A percentile compares a stretch with the other conserved stretches of the same genome.
phyloP scores from a whole-genome alignment of 1,140 invertebrate species.

The Lepidotrigona ventralis region DNA sequence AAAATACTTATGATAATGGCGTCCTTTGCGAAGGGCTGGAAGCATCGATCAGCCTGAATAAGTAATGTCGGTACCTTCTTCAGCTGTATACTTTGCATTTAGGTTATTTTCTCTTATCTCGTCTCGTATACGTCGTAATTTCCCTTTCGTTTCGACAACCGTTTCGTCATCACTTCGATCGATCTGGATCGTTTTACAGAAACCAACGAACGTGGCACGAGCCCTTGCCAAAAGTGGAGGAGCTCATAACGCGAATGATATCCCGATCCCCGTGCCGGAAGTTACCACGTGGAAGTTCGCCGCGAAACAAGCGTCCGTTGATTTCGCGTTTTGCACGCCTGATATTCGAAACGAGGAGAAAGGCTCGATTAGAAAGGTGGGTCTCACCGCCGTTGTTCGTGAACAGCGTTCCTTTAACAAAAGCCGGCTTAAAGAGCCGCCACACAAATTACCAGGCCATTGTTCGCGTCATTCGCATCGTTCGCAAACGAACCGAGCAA shows the following conservation, averaged over 20 bases:
- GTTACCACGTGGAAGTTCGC: neutral
- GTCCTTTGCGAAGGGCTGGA: neutral
- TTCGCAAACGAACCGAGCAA: slow-evolving; percentile 8
- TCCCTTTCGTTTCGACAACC: too few species aligned
- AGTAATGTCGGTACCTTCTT: too few species aligned
- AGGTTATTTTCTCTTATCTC: too few species aligned
- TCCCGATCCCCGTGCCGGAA: neutral
- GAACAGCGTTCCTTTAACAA: slow-evolving; percentile 14
- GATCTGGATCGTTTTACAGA: neutral
- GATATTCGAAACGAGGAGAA: slow-evolving; percentile 1
- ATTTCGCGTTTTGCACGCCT: neutral
- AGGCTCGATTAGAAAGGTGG: neutral
- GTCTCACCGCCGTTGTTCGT: neutral
- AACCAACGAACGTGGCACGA: neutral
- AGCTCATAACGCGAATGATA: neutral
- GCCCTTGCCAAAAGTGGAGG: neutral
- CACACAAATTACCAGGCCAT: slow-evolving; percentile 13
- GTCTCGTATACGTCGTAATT: too few species aligned
- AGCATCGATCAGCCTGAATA: neutral
- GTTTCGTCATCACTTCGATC: too few species aligned
- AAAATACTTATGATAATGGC: neutral
- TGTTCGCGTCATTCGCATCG: neutral
- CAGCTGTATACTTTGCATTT: too few species aligned
- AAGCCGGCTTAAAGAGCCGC: slow-evolving; percentile 11
- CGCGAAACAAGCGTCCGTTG: neutral